phyloP scores from a whole-genome alignment of 2,797 vertebrate species.

The Lacerta agilis region DNA sequence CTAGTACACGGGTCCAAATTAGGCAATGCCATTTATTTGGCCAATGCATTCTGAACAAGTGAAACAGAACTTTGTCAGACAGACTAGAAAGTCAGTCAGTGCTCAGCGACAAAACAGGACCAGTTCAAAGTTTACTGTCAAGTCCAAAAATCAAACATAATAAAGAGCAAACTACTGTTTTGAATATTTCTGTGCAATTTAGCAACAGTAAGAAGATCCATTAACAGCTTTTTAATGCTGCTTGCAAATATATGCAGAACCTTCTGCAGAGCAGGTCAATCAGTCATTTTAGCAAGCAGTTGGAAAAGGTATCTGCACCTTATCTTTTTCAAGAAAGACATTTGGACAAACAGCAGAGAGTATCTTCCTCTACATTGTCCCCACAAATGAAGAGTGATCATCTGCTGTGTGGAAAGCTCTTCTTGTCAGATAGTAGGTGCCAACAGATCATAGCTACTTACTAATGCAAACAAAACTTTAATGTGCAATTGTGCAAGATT shows the following conservation, averaged over 20 bases:
- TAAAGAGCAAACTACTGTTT: not conserved
- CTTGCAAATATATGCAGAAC: not conserved
- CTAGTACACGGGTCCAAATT: not conserved
- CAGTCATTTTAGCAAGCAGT: not conserved
- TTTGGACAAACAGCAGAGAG: not conserved
- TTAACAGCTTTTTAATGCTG: not conserved
- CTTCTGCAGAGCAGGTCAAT: not conserved
- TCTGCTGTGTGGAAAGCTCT: not conserved
- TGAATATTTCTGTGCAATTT: conserved; percentile 4
- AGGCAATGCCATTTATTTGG: not conserved
- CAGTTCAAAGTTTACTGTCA: not conserved
- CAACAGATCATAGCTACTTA: not conserved
- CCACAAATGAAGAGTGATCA: not conserved
- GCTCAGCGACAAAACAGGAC: not conserved
- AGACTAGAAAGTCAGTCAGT: not conserved
- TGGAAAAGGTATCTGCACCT: not conserved
- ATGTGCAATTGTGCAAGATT: not conserved
- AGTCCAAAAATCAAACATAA: not conserved
- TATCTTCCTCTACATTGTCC: not conserved
- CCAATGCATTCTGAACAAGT: not conserved
- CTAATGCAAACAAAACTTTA: not conserved
- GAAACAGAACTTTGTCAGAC: not conserved
- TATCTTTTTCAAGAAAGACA: not conserved
- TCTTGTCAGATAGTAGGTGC: not conserved
- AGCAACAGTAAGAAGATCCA: not conserved